Percentiles rank a stretch among this genome's conserved stretches.
These are phyloP conservation scores for Melinaea marsaeus DNA, from an alignment of 2,888 invertebrate species.

Conservation along the genomic window DNA sequence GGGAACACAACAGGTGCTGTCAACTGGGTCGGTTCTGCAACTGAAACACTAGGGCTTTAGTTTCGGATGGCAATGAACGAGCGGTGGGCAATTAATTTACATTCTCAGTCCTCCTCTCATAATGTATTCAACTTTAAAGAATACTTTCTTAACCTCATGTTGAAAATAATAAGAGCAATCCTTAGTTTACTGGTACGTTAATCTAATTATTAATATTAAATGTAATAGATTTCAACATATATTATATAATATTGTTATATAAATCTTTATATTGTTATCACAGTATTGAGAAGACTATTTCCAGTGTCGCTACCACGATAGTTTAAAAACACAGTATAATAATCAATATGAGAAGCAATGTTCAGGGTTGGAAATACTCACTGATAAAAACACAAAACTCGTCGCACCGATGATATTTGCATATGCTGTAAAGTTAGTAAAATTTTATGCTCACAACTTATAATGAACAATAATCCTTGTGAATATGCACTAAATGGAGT, in stretches of 20 bases:
- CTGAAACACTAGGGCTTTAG: constrained; percentile 93
- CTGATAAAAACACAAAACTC: constrained; percentile 87
- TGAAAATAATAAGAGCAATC: constrained; percentile 92
- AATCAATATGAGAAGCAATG: constrained; percentile 83
- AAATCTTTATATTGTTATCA: constrained; percentile 46
- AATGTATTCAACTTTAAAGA: constrained; percentile 92
- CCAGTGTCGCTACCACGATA: constrained; percentile 90
- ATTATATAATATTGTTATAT: too few species aligned
- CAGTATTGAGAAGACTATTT: constrained; percentile 98
- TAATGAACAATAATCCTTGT: background rate
- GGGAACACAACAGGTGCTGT: constrained; percentile 92
- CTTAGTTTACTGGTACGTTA: constrained; percentile 92
- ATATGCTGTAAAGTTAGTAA: constrained; percentile 85
- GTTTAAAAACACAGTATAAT: constrained; percentile 90
- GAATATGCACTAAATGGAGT: background rate
- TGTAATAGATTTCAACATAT: background rate
- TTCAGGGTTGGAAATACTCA: constrained; percentile 86
- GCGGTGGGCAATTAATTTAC: constrained; percentile 93
- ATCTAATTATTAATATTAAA: constrained; percentile 2
- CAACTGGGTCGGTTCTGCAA: constrained; percentile 97
- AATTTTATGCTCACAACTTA: background rate
- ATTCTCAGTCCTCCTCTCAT: constrained; percentile 85
- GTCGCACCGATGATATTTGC: constrained; percentile 98
- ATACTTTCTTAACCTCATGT: constrained; percentile 90
- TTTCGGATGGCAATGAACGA: constrained; percentile 91